Percentiles rank a stretch among this genome's conserved stretches.
Evolutionary conservation across 2,888 invertebrate genomes (phyloP).

Genomic region (Allacma fusca): DNA sequence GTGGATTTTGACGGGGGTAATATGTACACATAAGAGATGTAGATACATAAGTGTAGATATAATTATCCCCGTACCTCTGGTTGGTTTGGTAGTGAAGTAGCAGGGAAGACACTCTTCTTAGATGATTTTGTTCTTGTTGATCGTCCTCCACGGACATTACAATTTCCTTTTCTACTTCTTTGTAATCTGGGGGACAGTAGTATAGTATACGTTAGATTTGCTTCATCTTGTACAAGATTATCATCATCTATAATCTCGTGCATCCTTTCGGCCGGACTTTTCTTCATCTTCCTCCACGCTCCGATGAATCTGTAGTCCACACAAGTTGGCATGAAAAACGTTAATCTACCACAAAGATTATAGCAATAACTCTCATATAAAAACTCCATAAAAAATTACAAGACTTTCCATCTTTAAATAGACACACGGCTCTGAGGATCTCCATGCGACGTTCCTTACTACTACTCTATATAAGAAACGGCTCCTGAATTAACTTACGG

Average conservation of each 20-base stretch:
- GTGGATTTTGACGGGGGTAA: neutral
- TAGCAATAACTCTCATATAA: slow-evolving; percentile 36
- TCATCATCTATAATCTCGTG: slow-evolving; percentile 31
- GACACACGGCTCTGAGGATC: neutral
- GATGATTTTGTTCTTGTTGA: slow-evolving; percentile 3
- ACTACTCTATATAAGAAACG: neutral
- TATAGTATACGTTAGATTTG: slow-evolving; percentile 13
- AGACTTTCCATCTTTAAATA: slow-evolving; percentile 13
- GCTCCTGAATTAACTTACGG: too few species aligned
- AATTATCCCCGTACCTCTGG: too few species aligned
- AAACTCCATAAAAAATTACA: slow-evolving; percentile 28
- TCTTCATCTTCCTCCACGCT: slow-evolving; percentile 51
- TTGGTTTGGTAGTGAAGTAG: too few species aligned
- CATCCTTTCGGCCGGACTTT: slow-evolving; percentile 36
- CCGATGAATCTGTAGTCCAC: slow-evolving; percentile 55
- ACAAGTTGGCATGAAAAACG: slow-evolving; percentile 29
- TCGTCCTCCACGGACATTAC: slow-evolving; percentile 5
- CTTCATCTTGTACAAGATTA: slow-evolving; percentile 17
- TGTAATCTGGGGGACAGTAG: neutral
- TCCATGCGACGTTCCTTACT: neutral
- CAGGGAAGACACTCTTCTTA: too few species aligned
- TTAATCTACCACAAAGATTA: slow-evolving; percentile 42
- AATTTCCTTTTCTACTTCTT: slow-evolving; percentile 7
- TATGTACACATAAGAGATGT: neutral
- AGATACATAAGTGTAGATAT: neutral